These are phyloP conservation scores for Acrocephalus kingi DNA, from an alignment of 2,113 vertebrate species.

Conservation along the genomic window DNA sequence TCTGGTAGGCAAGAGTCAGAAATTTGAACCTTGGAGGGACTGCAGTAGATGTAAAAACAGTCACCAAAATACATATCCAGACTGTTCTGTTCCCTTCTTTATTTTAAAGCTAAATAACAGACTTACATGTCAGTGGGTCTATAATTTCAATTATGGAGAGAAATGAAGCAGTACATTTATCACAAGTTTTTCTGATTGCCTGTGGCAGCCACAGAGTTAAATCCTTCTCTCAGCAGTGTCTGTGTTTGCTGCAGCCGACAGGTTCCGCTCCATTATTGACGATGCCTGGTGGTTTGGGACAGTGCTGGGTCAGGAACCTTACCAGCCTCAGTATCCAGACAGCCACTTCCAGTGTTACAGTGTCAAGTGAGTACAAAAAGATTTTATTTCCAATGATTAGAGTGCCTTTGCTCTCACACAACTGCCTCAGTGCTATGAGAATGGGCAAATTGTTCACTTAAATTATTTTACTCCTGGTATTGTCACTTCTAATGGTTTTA, in stretches of 20 bases:
- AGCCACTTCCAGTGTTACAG: slow-evolving; percentile 97
- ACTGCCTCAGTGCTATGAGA: background rate
- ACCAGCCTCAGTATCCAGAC: slow-evolving; percentile 91
- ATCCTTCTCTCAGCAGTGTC: background rate
- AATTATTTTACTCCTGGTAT: background rate
- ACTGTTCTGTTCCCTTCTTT: background rate
- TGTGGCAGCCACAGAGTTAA: background rate
- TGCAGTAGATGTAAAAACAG: background rate
- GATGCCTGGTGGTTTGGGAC: slow-evolving; percentile 99
- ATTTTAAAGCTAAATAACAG: background rate
- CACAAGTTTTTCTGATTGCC: background rate
- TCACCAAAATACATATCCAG: background rate
- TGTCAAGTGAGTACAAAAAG: slow-evolving; percentile 85
- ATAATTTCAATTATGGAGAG: background rate
- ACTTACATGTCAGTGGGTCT: fast-evolving
- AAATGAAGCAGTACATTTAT: background rate
- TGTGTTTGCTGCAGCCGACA: slow-evolving; percentile 79
- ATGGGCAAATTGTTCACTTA: background rate
- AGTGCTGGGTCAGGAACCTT: slow-evolving; percentile 93
- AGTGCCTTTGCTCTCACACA: background rate
- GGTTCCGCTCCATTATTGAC: slow-evolving; percentile 96
- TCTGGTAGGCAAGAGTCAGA: background rate
- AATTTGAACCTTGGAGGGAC: background rate
- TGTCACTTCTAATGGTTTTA: background rate
- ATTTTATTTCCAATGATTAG: background rate